Conservation (phyloP, 2,113 vertebrate genomes). For the Aegithalos caudatus region DNA sequence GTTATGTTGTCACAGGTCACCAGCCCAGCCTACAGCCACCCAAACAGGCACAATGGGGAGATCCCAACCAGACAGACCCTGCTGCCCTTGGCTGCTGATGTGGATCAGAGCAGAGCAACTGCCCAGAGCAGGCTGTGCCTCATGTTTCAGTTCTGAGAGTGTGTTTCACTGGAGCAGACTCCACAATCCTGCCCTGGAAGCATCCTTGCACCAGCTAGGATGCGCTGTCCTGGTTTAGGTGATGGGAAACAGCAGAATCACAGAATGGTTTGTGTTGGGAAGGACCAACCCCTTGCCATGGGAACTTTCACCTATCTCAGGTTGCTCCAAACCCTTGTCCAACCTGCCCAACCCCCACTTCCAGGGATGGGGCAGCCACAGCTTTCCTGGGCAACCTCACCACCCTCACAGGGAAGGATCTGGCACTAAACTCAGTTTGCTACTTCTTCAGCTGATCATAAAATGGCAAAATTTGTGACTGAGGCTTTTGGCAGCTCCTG, state of each 20-base stretch:
- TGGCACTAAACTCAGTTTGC: neutral
- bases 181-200: neutral
- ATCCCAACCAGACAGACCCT: neutral
- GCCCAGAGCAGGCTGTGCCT: neutral
- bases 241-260: neutral
- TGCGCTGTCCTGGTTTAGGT: neutral
- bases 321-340: fast-evolving
- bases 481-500: neutral
- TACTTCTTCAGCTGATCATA: neutral
- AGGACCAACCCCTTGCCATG: neutral
- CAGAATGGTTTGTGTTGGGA: neutral
- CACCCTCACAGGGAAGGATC: neutral
- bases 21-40: neutral
- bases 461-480: neutral
- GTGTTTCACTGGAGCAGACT: neutral
- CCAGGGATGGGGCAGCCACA: neutral
- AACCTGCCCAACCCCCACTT: neutral
- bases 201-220: neutral
- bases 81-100: neutral
- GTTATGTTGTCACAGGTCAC: neutral
- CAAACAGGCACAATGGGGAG: neutral
- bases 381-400: neutral
- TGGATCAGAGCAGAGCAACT: neutral
- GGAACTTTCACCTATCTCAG: neutral
- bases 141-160: neutral